Percentiles rank a stretch among this genome's conserved stretches.
phyloP scores from a whole-genome alignment of 2,113 vertebrate species.

The Mohoua ochrocephala region DNA sequence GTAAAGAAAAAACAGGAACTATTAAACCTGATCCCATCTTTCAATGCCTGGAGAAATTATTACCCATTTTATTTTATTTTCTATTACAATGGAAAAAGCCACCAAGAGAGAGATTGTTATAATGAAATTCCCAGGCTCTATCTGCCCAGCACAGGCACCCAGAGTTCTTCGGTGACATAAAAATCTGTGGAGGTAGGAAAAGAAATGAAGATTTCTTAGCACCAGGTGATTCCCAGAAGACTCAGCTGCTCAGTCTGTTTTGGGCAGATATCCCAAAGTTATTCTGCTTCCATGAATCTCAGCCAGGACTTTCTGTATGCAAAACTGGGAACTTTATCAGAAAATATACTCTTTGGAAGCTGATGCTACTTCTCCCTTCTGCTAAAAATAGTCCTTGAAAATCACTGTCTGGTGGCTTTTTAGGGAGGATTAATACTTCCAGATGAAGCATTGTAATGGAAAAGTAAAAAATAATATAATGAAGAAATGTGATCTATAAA shows the following conservation, averaged over 20 bases:
- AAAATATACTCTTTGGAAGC: neutral
- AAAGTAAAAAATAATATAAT: neutral
- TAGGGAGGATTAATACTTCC: neutral
- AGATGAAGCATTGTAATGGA: neutral
- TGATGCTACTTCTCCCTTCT: neutral
- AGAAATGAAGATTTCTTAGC: neutral
- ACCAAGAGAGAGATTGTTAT: neutral
- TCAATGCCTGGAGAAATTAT: neutral
- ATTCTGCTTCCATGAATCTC: neutral
- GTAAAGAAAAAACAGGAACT: neutral
- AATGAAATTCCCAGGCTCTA: neutral
- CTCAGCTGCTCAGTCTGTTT: neutral
- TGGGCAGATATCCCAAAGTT: constrained; percentile 3
- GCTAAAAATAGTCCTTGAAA: neutral
- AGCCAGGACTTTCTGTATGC: constrained; percentile 1
- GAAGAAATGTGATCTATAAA: neutral
- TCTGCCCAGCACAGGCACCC: neutral
- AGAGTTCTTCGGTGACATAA: neutral
- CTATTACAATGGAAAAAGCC: neutral
- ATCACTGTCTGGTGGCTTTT: neutral
- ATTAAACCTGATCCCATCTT: neutral
- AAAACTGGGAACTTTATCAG: neutral
- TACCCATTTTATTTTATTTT: neutral
- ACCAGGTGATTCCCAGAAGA: constrained; percentile 5
- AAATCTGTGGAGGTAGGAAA: neutral